Percentiles rank a stretch among this genome's conserved stretches.
Evolutionary conservation across 2,888 invertebrate species (phyloP).

Genomic region (Congeria kusceri): DNA sequence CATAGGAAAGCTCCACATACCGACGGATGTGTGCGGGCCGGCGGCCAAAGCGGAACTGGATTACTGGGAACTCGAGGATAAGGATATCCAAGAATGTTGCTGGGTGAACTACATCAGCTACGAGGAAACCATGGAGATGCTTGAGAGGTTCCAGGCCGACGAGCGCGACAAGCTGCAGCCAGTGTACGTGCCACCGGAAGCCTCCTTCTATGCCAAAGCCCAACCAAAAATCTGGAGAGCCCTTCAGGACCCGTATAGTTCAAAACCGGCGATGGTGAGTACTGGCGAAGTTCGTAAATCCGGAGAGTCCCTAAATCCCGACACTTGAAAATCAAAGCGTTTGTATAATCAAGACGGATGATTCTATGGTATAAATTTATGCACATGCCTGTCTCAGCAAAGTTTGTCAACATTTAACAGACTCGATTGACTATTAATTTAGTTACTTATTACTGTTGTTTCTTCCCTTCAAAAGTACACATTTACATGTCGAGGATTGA

Average conservation of each 20-base stretch:
- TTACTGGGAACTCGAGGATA: slow-evolving; percentile 79
- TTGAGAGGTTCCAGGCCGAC: slow-evolving; percentile 70
- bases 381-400: too few relatives aligned
- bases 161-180: slow-evolving; percentile 64
- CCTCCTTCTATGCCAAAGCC: slow-evolving; percentile 54
- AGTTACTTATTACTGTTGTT: too few relatives aligned
- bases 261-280: slow-evolving; percentile 69
- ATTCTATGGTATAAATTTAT: too few relatives aligned
- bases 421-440: too few relatives aligned
- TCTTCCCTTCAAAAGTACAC: too few relatives aligned
- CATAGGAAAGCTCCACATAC: slow-evolving; percentile 72
- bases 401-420: too few relatives aligned
- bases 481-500: too few relatives aligned
- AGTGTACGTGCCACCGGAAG: slow-evolving; percentile 53
- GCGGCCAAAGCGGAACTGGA: slow-evolving; percentile 73
- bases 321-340: too few relatives aligned
- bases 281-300: background rate
- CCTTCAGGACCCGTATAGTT: slow-evolving; percentile 71
- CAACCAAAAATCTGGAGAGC: slow-evolving; percentile 70
- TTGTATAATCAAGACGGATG: too few relatives aligned
- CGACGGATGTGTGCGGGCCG: slow-evolving; percentile 70
- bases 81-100: slow-evolving; percentile 77
- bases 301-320: too few relatives aligned
- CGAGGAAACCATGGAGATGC: slow-evolving; percentile 68
- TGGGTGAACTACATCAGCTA: slow-evolving; percentile 77